Evolutionary conservation across 2,888 invertebrate genomes (phyloP).

Genomic region (Mesorhabditis spiculigera): DNA sequence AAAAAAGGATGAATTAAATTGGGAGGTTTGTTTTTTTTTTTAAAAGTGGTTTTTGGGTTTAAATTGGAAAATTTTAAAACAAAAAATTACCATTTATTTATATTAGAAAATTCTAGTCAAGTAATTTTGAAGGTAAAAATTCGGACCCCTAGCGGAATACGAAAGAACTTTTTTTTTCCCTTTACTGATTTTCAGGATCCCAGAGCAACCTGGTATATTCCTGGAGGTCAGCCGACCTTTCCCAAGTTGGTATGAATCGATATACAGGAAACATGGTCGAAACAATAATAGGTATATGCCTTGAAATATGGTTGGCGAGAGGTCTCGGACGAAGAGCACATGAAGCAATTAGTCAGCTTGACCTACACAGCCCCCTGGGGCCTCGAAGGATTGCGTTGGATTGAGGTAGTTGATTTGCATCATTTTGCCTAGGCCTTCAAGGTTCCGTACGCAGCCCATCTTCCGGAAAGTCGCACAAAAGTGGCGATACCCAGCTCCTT

Average conservation of each 20-base stretch:
- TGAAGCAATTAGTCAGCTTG: neutral
- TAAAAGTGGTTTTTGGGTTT: no score
- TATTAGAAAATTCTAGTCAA: neutral
- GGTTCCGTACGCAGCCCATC: neutral
- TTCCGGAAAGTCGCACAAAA: neutral
- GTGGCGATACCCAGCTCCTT: constrained; percentile 1
- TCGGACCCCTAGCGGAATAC: neutral
- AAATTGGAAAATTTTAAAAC: no score
- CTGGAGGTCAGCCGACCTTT: neutral
- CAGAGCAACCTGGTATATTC: neutral
- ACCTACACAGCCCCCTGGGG: constrained; percentile 5
- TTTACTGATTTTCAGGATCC: neutral
- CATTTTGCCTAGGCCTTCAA: neutral
- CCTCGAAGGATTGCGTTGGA: neutral
- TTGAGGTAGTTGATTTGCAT: neutral
- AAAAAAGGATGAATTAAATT: no score
- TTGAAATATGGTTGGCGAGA: constrained; percentile 1
- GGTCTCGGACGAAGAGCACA: neutral
- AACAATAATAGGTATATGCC: neutral
- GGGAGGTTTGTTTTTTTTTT: no score
- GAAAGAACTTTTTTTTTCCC: neutral
- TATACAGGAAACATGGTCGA: neutral
- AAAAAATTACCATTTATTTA: no score
- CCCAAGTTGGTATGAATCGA: neutral
- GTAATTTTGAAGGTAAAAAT: neutral